phyloP scores from a whole-genome alignment of 2,888 invertebrate species.

The Dasypolia templi region DNA sequence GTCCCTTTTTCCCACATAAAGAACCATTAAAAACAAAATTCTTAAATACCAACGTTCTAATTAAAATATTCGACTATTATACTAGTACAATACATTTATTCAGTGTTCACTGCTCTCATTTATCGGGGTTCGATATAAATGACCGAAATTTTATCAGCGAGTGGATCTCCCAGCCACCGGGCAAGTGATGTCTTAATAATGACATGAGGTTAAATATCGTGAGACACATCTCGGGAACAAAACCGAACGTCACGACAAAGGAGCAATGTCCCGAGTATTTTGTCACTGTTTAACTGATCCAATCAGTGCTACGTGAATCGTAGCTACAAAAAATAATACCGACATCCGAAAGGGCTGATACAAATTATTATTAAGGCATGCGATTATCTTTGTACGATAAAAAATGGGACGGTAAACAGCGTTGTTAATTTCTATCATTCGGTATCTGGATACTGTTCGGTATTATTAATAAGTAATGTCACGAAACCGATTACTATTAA shows the following conservation, averaged over 20 bases:
- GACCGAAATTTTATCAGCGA: slow-evolving; percentile 83
- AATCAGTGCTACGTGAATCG: slow-evolving; percentile 82
- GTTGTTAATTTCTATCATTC: slow-evolving; percentile 83
- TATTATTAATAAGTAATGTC: slow-evolving; percentile 83
- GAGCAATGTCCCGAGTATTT: slow-evolving; percentile 86
- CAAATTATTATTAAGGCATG: slow-evolving; percentile 83
- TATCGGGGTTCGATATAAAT: slow-evolving; percentile 81
- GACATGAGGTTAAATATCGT: slow-evolving; percentile 88
- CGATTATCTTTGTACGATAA: slow-evolving; percentile 79
- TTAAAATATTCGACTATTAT: slow-evolving; percentile 68
- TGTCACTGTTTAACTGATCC: slow-evolving; percentile 89
- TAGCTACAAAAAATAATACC: slow-evolving; percentile 78
- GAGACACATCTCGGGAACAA: slow-evolving; percentile 85
- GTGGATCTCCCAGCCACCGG: slow-evolving; percentile 87
- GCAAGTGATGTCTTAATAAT: slow-evolving; percentile 90
- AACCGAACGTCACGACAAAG: slow-evolving; percentile 85
- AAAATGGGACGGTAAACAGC: slow-evolving; percentile 76
- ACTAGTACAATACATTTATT: slow-evolving; percentile 65
- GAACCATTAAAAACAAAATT: slow-evolving; percentile 26
- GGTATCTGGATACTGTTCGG: slow-evolving; percentile 69
- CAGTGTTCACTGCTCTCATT: slow-evolving; percentile 74
- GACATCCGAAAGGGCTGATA: slow-evolving; percentile 82
- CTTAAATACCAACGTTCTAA: slow-evolving; percentile 55
- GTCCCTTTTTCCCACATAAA: background rate
- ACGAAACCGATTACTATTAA: slow-evolving; percentile 76